Percentiles rank a stretch among this genome's conserved stretches.
Evolutionary conservation across 2,888 invertebrate species (phyloP).

Genomic region (Morpho deidamia): DNA sequence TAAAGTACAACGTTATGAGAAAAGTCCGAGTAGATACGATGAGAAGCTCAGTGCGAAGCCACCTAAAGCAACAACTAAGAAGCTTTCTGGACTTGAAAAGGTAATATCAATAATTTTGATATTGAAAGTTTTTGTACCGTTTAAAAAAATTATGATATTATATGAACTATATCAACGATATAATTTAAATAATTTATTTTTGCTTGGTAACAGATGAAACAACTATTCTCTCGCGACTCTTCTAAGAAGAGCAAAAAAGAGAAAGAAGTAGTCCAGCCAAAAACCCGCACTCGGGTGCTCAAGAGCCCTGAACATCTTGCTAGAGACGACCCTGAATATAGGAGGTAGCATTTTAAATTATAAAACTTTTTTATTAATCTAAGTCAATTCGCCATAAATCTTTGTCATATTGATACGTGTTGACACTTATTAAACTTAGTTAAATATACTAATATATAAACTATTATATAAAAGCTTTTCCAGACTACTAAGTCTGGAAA

Average conservation of each 20-base stretch:
- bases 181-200: conserved; percentile 2
- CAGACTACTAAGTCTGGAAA: too few relatives aligned
- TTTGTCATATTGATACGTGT: too few relatives aligned
- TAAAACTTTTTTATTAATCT: too few relatives aligned
- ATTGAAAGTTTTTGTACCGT: too few relatives aligned
- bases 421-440: too few relatives aligned
- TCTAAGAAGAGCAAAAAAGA: conserved; percentile 84
- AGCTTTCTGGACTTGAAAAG: conserved; percentile 85
- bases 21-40: conserved; percentile 67
- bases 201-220: conserved; percentile 77
- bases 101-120: conserved; percentile 56
- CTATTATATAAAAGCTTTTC: too few relatives aligned
- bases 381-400: too few relatives aligned
- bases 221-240: conserved; percentile 84
- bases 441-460: too few relatives aligned
- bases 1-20: conserved; percentile 79
- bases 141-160: too few relatives aligned
- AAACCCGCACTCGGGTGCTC: conserved; percentile 73
- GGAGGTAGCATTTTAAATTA: conserved; percentile 40
- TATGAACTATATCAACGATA: not conserved
- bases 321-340: conserved; percentile 64
- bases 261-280: conserved; percentile 76
- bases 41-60: conserved; percentile 76
- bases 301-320: conserved; percentile 77
- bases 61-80: conserved; percentile 79